Base-by-base conservation (phyloP, 2,888 invertebrate species). In the Leptarthrus brevirostris region DNA sequence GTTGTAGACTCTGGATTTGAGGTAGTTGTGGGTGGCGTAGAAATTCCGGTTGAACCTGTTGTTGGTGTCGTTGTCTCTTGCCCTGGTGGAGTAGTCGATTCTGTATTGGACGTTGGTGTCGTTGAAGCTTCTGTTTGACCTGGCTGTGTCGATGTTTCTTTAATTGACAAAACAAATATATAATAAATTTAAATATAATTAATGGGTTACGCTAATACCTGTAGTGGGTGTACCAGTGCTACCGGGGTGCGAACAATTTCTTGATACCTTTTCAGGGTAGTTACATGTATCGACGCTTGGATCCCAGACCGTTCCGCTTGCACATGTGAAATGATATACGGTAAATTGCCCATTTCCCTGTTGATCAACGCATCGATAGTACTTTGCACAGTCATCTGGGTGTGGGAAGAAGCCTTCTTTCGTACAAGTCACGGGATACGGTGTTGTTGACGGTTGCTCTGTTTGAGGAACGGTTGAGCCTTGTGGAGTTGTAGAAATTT, bases 291-390 rank as follows among this genome's bases (percentile, higher is more conserved):
- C 87, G 64, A 91, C 81, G 58, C 87, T 86, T 24, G 90, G 89
- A 83, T 92, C 92, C 87, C 90, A 92, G 77, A 92, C 90, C 1
- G 92, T 92, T 30, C 91, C 91, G 75, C 88, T 88, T 12, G 89
- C 87, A 79, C 92, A 92, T 53, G 88, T 87, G 80, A 91, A 92
- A 79, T 90, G 86, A 80, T 87, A 91, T 5, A 90, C 86, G 69
- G 89, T 90, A 80, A 88, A 91, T 80, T 87, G 80, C 0, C 87
- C 88, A 76, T 87, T 84, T 6, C 86, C 87, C 79, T 88, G 87
- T 87, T 88, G 88, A 80, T 89, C 88, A 6, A 90, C 90, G 81
- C 90, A 91, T 78, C 90, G 87, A 78, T 90, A 89, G 83, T 90
- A 91, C 80, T 90, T 90, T 75, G 87, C 88, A 78, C 90, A 91